Conservation (phyloP, 2,888 invertebrate species). For the Leptinotarsa peninsularis region DNA sequence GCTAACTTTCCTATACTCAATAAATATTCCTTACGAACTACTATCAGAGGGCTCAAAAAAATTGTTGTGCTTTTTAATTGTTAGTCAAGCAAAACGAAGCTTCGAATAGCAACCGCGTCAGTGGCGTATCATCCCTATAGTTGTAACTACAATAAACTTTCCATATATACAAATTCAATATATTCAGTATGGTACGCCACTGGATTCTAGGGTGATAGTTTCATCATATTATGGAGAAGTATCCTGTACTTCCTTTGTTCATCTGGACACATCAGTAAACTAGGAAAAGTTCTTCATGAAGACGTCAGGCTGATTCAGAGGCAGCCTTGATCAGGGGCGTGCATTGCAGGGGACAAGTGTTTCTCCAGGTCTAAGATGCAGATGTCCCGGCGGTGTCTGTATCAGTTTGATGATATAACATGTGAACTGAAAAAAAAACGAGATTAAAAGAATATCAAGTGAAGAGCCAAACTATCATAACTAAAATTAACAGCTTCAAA, state of each 20-base stretch:
- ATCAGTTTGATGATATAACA: conserved; percentile 35
- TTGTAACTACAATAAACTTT: conserved; percentile 56
- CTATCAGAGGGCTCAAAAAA: conserved; percentile 59
- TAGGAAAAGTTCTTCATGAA: conserved; percentile 38
- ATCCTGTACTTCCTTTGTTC: conserved; percentile 43
- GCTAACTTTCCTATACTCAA: conserved; percentile 51
- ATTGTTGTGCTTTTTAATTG: conserved; percentile 31
- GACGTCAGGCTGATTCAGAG: conserved; percentile 53
- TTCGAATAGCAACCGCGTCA: conserved; percentile 38
- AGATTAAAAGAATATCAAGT: not conserved
- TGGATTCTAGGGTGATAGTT: conserved; percentile 31
- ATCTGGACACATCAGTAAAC: conserved; percentile 56
- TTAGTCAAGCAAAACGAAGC: conserved; percentile 45
- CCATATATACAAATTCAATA: conserved; percentile 59
- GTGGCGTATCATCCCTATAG: conserved; percentile 34
- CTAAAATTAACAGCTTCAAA: not conserved
- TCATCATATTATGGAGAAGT: conserved; percentile 35
- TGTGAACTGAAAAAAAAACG: conserved; percentile 39
- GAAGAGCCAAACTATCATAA: not conserved
- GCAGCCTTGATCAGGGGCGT: conserved; percentile 57
- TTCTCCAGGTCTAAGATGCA: conserved; percentile 61
- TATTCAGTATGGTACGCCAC: conserved; percentile 41
- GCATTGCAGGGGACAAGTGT: conserved; percentile 52
- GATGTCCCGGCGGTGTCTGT: conserved; percentile 50
- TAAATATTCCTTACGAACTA: conserved; percentile 50